Evolutionary conservation across 2,797 vertebrate species (phyloP).

Genomic region (Saguinus oedipus): DNA sequence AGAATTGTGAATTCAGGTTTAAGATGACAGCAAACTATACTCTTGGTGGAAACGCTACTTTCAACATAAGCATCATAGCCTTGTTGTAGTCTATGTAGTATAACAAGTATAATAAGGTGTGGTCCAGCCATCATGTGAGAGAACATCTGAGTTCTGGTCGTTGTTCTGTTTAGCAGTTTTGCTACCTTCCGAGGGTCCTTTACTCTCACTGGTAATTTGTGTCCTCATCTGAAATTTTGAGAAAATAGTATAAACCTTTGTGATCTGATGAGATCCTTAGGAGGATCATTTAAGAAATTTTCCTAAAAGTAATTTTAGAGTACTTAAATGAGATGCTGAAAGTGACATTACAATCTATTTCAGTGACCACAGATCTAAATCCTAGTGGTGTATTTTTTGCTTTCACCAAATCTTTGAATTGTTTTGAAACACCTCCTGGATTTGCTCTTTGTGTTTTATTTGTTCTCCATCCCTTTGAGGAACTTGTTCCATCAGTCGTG

Average conservation of each 20-base stretch:
- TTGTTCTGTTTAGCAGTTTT: background rate
- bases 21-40: background rate
- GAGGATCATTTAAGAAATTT: background rate
- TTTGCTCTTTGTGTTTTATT: background rate
- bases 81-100: background rate
- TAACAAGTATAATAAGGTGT: background rate
- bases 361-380: background rate
- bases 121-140: too few species aligned
- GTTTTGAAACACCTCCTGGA: background rate
- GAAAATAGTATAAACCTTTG: background rate
- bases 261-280: background rate
- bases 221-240: background rate
- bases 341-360: background rate
- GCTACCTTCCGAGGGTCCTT: background rate
- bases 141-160: background rate
- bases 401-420: background rate
- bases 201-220: background rate
- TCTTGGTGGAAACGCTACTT: background rate
- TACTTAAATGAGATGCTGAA: background rate
- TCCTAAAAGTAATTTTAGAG: background rate
- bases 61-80: background rate
- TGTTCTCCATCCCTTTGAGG: background rate
- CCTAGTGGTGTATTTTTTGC: background rate
- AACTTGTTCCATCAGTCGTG: background rate
- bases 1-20: constrained; percentile 1